These are phyloP conservation scores for Pseudobourletiella spinata DNA, from an alignment of 1,140 invertebrate genomes.

Conservation along the genomic window DNA sequence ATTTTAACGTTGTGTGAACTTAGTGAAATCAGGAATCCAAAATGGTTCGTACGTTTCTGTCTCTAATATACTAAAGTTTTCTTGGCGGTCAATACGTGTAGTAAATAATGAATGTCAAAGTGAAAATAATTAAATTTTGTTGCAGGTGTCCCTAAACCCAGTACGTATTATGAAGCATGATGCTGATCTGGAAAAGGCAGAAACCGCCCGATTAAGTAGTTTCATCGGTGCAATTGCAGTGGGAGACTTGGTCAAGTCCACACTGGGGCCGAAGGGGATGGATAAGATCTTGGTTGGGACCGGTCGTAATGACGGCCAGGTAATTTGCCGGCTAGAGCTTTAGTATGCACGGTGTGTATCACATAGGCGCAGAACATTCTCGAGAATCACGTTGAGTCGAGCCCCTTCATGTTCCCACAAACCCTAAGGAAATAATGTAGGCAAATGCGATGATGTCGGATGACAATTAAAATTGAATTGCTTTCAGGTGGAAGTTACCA, in stretches of 20 bases:
- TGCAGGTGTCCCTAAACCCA: constrained; percentile 79
- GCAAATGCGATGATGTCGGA: no score
- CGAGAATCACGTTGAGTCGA: no score
- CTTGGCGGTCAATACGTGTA: not conserved
- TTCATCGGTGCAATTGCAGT: constrained; percentile 98
- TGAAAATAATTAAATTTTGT: constrained; percentile 8
- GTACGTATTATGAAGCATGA: constrained; percentile 87
- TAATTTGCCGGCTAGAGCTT: constrained; percentile 12
- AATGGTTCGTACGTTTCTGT: not conserved
- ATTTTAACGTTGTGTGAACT: no score
- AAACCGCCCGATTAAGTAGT: constrained; percentile 88
- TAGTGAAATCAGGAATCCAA: no score
- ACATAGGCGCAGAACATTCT: not conserved
- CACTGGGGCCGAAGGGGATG: constrained; percentile 98
- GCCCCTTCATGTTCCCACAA: no score
- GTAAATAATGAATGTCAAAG: not conserved
- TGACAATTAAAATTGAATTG: no score
- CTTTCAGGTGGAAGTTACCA: constrained; percentile 93
- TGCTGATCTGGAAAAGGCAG: constrained; percentile 95
- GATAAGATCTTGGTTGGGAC: constrained; percentile 94
- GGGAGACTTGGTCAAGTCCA: constrained; percentile 96
- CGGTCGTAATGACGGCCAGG: constrained; percentile 63
- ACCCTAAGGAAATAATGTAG: no score
- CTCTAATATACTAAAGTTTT: not conserved
- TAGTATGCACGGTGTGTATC: not conserved